Evolutionary conservation across 1,140 invertebrate species (phyloP).

Genomic region (Macrostomum lignano): DNA sequence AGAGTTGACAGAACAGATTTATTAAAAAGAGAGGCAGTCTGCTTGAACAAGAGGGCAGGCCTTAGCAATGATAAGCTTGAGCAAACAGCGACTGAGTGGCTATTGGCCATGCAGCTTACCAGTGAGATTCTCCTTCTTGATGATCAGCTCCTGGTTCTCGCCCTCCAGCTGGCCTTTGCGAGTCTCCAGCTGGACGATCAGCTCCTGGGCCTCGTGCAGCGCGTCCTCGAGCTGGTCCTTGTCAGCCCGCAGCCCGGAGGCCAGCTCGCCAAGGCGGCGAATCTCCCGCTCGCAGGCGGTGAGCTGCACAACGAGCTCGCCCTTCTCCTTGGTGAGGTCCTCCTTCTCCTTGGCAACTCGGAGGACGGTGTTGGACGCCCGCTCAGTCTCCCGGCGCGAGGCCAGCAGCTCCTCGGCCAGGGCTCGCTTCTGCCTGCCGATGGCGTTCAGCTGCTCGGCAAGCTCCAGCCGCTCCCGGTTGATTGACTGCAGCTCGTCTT

Average conservation of each 20-base stretch:
- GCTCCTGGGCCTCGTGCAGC: constrained; percentile 22
- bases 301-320: constrained; percentile 19
- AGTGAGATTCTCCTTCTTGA: constrained; percentile 25
- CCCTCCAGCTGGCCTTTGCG: constrained; percentile 24
- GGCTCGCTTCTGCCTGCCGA: constrained; percentile 15
- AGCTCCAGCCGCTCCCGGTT: constrained; percentile 22
- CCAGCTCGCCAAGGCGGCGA: constrained; percentile 19
- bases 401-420: constrained; percentile 22
- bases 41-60: too few species aligned
- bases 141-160: constrained; percentile 26
- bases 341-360: constrained; percentile 24
- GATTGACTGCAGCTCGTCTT: constrained; percentile 19
- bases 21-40: too few species aligned
- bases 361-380: constrained; percentile 12
- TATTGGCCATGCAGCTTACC: constrained; percentile 11
- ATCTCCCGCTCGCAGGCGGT: constrained; percentile 23
- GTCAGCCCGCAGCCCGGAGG: constrained; percentile 16
- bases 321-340: constrained; percentile 21
- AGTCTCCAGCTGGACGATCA: constrained; percentile 14
- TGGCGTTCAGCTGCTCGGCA: constrained; percentile 15
- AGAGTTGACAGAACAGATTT: too few species aligned
- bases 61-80: too few species aligned
- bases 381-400: constrained; percentile 16
- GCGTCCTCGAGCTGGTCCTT: constrained; percentile 21
- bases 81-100: too few species aligned